Evolutionary conservation across 1,140 invertebrate genomes (phyloP).

Genomic region (Forficula auricularia): DNA sequence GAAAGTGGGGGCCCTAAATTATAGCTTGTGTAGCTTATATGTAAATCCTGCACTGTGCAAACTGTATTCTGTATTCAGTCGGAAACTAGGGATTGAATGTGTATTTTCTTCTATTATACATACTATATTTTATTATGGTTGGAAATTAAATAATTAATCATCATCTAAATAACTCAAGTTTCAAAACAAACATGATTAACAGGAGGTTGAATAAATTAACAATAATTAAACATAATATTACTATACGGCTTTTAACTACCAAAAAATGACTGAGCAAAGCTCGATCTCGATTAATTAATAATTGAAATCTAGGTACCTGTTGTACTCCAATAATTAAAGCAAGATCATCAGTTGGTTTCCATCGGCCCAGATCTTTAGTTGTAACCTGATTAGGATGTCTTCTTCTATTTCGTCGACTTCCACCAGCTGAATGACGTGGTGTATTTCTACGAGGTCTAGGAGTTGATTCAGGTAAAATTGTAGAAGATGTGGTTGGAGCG

Average conservation of each 20-base stretch:
- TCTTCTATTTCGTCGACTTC: constrained; percentile 11
- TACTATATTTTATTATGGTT: too few relatives aligned
- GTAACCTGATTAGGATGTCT: constrained; percentile 41
- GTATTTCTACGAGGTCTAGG: constrained; percentile 3
- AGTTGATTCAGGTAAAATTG: not conserved
- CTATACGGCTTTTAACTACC: too few relatives aligned
- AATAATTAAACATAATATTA: constrained; percentile 7
- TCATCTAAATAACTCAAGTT: not conserved
- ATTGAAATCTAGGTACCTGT: constrained; percentile 44
- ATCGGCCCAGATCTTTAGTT: constrained; percentile 77
- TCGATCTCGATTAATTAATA: constrained; percentile 8
- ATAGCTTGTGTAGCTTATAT: too few relatives aligned
- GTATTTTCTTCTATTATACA: too few relatives aligned
- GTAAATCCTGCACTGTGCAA: too few relatives aligned
- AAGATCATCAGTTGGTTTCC: constrained; percentile 94
- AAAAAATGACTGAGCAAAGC: too few relatives aligned
- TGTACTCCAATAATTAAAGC: constrained; percentile 82
- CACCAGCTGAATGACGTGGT: constrained; percentile 8
- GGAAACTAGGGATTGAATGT: too few relatives aligned
- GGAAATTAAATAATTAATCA: too few relatives aligned
- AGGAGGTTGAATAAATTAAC: not conserved
- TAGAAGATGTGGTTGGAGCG: not conserved
- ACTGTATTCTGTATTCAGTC: too few relatives aligned
- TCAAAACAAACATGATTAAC: not conserved
- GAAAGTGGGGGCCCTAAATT: too few relatives aligned